Evolutionary conservation across 37 sponge, comb jelly and placozoan species (phyloP).

Genomic region (Dysidea cf. avara): DNA sequence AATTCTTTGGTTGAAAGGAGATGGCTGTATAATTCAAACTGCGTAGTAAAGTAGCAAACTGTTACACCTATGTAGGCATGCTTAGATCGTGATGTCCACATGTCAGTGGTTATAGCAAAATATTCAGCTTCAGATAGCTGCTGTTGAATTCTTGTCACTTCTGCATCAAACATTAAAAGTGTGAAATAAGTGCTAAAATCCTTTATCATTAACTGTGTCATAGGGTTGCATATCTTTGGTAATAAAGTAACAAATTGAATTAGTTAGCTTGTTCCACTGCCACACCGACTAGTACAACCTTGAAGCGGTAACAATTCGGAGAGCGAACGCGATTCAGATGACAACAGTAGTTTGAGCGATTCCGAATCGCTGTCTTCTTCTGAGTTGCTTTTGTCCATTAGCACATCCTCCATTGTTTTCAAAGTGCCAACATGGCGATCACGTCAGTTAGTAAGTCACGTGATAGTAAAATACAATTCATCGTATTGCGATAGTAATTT

Average conservation of each 20-base stretch:
- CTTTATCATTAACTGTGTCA: slow-evolving; percentile 29
- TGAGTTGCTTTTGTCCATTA: too few species aligned
- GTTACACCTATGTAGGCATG: slow-evolving; percentile 24
- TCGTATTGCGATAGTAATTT: too few species aligned
- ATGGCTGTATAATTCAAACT: neutral
- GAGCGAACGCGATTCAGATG: too few species aligned
- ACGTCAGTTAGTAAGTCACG: too few species aligned
- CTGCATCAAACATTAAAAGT: slow-evolving; percentile 16
- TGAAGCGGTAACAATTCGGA: too few species aligned
- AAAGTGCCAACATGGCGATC: too few species aligned
- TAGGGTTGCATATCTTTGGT: slow-evolving; percentile 41
- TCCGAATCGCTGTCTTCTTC: too few species aligned
- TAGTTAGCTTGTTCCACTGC: slow-evolving; percentile 15
- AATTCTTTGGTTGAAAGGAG: slow-evolving; percentile 6
- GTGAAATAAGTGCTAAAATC: slow-evolving; percentile 21
- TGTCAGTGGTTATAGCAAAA: slow-evolving; percentile 26
- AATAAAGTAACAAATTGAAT: slow-evolving; percentile 23
- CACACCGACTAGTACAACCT: too few species aligned
- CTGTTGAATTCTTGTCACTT: slow-evolving; percentile 5
- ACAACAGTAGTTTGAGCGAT: too few species aligned
- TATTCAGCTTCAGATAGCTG: neutral
- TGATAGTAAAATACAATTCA: too few species aligned
- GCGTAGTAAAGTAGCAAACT: slow-evolving; percentile 10
- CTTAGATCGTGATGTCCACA: slow-evolving; percentile 34
- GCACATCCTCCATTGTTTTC: too few species aligned